Base-by-base conservation (phyloP, 2,888 invertebrate species). In the Drosophila nr. perissopoda region DNA sequence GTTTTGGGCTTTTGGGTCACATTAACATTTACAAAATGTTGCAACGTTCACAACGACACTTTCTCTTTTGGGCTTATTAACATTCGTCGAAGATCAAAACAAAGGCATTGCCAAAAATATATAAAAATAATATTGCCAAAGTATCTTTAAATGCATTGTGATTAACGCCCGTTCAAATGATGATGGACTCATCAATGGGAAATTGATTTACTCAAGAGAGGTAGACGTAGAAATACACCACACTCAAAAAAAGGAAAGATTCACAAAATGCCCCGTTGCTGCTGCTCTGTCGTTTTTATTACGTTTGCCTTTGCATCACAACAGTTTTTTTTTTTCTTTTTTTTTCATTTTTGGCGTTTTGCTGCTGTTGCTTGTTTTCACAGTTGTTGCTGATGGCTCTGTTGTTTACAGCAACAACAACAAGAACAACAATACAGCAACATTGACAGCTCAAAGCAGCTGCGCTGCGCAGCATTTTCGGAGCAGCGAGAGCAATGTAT, bases 401-500 rank as follows among this genome's bases (percentile, higher is more conserved):
- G 59, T 42, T 63, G 72, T 68, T 73, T 79, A 56, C 64, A 56
- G 56, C 79, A 74, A 67, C 60, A 64, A 52, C 56, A 63, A 59
- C 66, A 72, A 68, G 42, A 59, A 72, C 58, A 62, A 78, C 61
- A 75, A 74, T 36, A 54, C 40, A 42, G 34, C 64, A 77, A 74
- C 49, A 79, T 58, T 74, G 68, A 83, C 80, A 83, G 56, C 68
- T 81, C 52, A 68, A 70, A 84, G 83, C 88, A 88, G 88, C 84
- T 89, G 90, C 90, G 88, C 88, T 53, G 88, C 82, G 85, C 82
- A 83, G 81, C 85, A 73, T 79, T 76, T 86, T 66, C 49, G 61
- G 76, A 88, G 70, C 72, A 59, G 77, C 80, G 90, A 77, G 82
- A 81, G 79, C 62, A 70, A 70, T 75, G 81, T 83, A 83, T 83